Conservation (phyloP, 2,888 invertebrate species). For the Pardosa pseudoannulata region DNA sequence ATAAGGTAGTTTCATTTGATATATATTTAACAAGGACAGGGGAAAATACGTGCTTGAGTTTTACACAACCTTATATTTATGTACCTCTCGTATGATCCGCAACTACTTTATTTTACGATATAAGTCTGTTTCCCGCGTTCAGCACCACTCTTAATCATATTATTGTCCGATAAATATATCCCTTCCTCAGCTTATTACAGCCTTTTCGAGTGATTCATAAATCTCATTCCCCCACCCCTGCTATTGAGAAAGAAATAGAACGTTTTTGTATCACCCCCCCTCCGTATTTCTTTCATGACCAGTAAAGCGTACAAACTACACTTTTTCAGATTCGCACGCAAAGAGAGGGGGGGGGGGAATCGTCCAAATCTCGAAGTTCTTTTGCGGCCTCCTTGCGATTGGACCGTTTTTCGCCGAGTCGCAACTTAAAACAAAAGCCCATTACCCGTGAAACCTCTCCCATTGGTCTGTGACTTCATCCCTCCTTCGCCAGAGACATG, state of each 20-base stretch:
- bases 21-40: no score
- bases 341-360: not conserved
- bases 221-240: slow-evolving; percentile 8
- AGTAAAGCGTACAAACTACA: slow-evolving; percentile 14
- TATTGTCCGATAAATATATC: not conserved
- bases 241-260: slow-evolving; percentile 5
- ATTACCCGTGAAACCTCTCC: slow-evolving; percentile 36
- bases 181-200: not conserved
- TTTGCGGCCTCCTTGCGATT: slow-evolving; percentile 18
- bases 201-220: not conserved
- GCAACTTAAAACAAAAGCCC: slow-evolving; percentile 72
- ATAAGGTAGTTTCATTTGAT: no score
- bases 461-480: slow-evolving; percentile 29
- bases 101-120: no score
- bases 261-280: slow-evolving; percentile 10
- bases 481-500: not conserved
- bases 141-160: not conserved
- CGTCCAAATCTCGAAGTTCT: not conserved
- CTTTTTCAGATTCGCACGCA: slow-evolving; percentile 10
- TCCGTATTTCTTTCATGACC: slow-evolving; percentile 19
- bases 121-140: not conserved
- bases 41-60: no score
- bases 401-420: slow-evolving; percentile 30
- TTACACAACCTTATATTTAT: no score
- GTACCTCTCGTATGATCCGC: no score